A percentile compares a stretch with the other conserved stretches of the same genome.
phyloP scores from a whole-genome alignment of 2,797 vertebrate genomes.

The Danio jaintianensis region DNA sequence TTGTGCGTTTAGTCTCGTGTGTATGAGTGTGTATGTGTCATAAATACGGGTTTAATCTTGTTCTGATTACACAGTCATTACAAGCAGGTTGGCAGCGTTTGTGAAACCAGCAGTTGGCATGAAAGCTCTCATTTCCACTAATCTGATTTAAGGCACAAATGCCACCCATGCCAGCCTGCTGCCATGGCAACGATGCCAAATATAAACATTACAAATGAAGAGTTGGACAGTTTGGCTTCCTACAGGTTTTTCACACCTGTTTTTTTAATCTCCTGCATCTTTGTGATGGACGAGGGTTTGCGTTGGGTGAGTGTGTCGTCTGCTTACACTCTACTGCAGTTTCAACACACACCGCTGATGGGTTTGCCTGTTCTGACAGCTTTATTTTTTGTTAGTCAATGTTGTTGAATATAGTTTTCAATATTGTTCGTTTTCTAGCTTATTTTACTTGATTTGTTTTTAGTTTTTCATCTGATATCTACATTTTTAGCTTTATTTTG shows the following conservation, averaged over 20 bases:
- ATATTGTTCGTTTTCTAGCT: no score
- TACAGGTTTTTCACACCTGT: not conserved
- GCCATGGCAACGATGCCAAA: conserved; percentile 45
- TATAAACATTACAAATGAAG: conserved; percentile 24
- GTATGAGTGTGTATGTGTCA: conserved; percentile 7
- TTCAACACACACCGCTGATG: not conserved
- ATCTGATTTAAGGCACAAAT: conserved; percentile 55
- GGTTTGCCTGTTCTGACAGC: no score
- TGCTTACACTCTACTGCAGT: not conserved
- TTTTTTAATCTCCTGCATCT: not conserved
- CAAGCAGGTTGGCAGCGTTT: conserved; percentile 40
- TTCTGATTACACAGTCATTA: conserved; percentile 61
- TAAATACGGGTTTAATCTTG: conserved; percentile 26
- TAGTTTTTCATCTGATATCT: no score
- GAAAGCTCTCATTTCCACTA: conserved; percentile 52
- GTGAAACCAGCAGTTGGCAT: conserved; percentile 40
- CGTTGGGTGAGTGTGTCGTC: not conserved
- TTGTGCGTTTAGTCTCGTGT: conserved; percentile 27
- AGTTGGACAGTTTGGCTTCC: not conserved
- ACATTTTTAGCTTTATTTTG: no score
- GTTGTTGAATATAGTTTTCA: no score
- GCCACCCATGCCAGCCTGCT: conserved; percentile 35
- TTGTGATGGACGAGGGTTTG: not conserved
- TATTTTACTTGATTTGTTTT: no score
- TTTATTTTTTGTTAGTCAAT: no score